Evolutionary conservation across 2,888 invertebrate species (phyloP), one percentile per base, ranked within the genome.

Genomic region (Parochlus steinenii): DNA sequence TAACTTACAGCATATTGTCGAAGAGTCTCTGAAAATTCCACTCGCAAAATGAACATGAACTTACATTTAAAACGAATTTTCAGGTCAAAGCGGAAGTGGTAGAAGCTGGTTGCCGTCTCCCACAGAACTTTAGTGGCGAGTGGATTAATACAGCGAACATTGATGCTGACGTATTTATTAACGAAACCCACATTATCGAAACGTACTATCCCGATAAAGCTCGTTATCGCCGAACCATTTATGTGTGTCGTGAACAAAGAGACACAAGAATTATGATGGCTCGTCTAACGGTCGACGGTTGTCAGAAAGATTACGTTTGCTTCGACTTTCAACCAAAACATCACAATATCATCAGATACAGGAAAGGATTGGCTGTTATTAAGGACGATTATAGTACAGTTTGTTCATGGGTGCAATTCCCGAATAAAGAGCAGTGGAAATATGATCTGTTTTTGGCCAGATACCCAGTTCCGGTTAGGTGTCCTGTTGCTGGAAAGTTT

Each of bases 71-170:
- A 70, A 3, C n/a, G n/a, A n/a, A n/a, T n/a, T n/a, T n/a, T n/a
- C n/a, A n/a, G n/a, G n/a, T n/a, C n/a, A 81, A 90, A 65, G 69
- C 86, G 0, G 89, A 90, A 61, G 73, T 81, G 6, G 87, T 92
- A 1, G 78, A 80, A 44, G 82, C 95, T 4, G 83, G 87, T 1
- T 97, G 95, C 51, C 73, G 86, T 28, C 58, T 97, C 39, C 92
- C 95, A 0, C 81, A 87, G 54, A 93, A 95, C 54, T 90, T 90
- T 58, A 74, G 80, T 1, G 93, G 97, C 0, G 74, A 82, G 15
- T 97, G 95, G 95, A 86, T 93, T 33, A 95, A 95, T 50, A 93
- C 95, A 0, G 93, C 93, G 1, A 93, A 95, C 52, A 83, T 90
- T 43, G 92, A 93, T 55, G 93, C 93, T 1, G 87, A 92, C 56